These are phyloP conservation scores for Dicranocentrus wangi DNA, from an alignment of 2,888 invertebrate species.

Conservation along the genomic window DNA sequence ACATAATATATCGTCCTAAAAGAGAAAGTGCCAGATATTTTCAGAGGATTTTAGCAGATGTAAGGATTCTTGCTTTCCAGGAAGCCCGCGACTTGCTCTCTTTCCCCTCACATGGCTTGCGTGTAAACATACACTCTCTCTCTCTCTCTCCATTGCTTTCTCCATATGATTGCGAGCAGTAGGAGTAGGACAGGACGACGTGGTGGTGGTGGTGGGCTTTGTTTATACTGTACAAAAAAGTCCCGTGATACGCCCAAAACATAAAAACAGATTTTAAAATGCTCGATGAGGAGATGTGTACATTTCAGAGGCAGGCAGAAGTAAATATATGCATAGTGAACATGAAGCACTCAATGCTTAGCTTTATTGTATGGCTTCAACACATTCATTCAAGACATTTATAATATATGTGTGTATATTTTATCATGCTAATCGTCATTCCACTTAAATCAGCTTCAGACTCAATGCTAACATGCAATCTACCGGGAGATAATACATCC, in stretches of 20 bases:
- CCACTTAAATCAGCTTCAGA: slow-evolving; percentile 32
- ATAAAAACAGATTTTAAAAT: neutral
- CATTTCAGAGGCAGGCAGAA: neutral
- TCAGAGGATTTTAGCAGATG: slow-evolving; percentile 41
- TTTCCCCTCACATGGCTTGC: slow-evolving; percentile 60
- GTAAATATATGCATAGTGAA: neutral
- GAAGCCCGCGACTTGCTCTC: slow-evolving; percentile 51
- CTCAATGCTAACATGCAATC: slow-evolving; percentile 23
- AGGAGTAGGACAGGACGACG: too few species aligned
- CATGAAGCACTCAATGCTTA: slow-evolving; percentile 47
- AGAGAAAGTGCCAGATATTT: slow-evolving; percentile 42
- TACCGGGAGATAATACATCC: slow-evolving; percentile 31
- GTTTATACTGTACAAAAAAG: slow-evolving; percentile 14
- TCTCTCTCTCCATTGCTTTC: slow-evolving; percentile 35
- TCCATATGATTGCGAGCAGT: slow-evolving; percentile 1
- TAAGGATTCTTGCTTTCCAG: slow-evolving; percentile 60
- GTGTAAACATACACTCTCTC: slow-evolving; percentile 24
- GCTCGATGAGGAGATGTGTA: neutral
- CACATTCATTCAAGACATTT: slow-evolving; percentile 14
- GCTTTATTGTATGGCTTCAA: slow-evolving; percentile 46
- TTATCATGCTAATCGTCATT: slow-evolving; percentile 19
- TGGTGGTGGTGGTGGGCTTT: too few species aligned
- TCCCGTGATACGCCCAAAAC: neutral
- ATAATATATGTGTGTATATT: too few species aligned
- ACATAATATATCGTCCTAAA: too few species aligned